A percentile compares a stretch with the other conserved stretches of the same genome.
These are phyloP conservation scores for Progne subis DNA, from an alignment of 2,113 vertebrate species.

Conservation along the genomic window DNA sequence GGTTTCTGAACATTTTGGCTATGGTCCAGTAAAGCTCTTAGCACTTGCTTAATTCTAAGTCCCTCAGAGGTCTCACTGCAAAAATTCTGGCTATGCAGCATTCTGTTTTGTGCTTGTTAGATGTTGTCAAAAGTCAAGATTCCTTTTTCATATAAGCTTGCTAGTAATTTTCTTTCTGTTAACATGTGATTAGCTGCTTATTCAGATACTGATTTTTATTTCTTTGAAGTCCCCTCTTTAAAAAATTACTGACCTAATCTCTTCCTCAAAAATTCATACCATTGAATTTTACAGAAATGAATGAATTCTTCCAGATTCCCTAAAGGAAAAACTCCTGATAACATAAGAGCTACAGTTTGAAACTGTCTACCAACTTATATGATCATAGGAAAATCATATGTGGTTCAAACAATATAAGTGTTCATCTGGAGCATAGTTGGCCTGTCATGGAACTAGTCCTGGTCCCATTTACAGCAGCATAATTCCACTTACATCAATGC, in stretches of 20 bases:
- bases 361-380: not conserved
- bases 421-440: not conserved
- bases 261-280: not conserved
- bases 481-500: not conserved
- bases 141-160: not conserved
- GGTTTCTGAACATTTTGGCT: not conserved
- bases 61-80: not conserved
- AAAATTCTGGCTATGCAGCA: not conserved
- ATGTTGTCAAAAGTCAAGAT: not conserved
- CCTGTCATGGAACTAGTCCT: not conserved
- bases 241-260: not conserved
- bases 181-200: not conserved
- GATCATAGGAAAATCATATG: not conserved
- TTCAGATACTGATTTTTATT: not conserved
- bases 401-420: not conserved
- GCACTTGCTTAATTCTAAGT: constrained; percentile 13
- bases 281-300: not conserved
- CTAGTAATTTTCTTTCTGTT: not conserved
- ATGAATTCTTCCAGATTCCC: not conserved
- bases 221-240: not conserved
- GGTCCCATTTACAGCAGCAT: not conserved
- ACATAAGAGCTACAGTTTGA: not conserved
- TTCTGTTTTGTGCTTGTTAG: not conserved
- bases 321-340: not conserved
- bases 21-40: constrained; percentile 16